Evolutionary conservation across 2,888 invertebrate genomes (phyloP), one percentile per base, ranked within the genome.

Genomic region (Enchytraeus crypticus): DNA sequence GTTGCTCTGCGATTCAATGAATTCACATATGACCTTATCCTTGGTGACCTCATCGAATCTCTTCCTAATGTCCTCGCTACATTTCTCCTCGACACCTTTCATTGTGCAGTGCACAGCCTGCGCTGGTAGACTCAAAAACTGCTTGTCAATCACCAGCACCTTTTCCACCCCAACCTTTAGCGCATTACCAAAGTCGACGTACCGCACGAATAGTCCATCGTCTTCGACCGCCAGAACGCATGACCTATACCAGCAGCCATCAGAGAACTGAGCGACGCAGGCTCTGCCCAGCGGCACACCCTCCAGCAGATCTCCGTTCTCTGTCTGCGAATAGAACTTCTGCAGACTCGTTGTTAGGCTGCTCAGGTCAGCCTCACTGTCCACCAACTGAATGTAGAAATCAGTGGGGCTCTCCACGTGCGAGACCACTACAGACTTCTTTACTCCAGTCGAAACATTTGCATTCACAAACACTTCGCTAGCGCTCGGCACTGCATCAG

Each of bases 131-230:
- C 38, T 18, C 5, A 66, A 21, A 30, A 64, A 62, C 18, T 65
- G 60, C 11, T 72, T 74, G n/a, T 58, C 55, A 38, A 67, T 55
- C 29, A 26, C 43, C 29, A 57, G 46, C 14, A 69, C 43, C 3
- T 59, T 56, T 8, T 27, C 21, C 23, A 62, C 53, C 4, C 54
- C 51, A 29, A 68, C 64, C 2, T 46, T 53, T n/a, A 71, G 73
- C 26, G 49, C 64, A 45, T 76, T 75, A 8, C 77, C 77, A 67
- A 74, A 77, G 65, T 77, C 77, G 23, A 77, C 72, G 69, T 74
- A 77, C 29, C 69, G 70, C 4, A 77, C 74, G 51, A 68, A 66
- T 14, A 69, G 64, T 53, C 59, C 65, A 51, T 30, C 47, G 27
- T 57, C 67, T 5, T 65, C 53, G 1, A 65, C 54, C 21, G 64